Conservation (phyloP, 2,113 vertebrate genomes). For the Cariama cristata region DNA sequence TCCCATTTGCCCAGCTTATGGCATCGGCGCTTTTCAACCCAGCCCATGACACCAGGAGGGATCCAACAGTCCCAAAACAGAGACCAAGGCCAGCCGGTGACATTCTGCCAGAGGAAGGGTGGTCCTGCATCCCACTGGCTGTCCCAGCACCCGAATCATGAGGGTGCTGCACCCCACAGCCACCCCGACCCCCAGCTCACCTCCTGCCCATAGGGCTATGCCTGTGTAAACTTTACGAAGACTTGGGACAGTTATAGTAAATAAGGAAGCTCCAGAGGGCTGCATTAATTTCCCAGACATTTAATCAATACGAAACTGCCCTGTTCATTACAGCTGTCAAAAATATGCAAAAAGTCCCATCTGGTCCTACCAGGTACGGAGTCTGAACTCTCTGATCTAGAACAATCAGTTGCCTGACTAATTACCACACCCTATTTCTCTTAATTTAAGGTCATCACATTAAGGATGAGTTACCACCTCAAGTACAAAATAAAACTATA, state of each 20-base stretch:
- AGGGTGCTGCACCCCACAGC: rapidly evolving
- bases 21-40: background rate
- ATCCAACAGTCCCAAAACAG: background rate
- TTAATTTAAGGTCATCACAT: slow-evolving; percentile 4
- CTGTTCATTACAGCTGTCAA: slow-evolving; percentile 69
- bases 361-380: slow-evolving; percentile 52
- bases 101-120: no score
- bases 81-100: background rate
- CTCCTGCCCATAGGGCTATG: background rate
- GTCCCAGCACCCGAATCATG: background rate
- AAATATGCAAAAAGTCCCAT: slow-evolving; percentile 67
- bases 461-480: slow-evolving; percentile 47
- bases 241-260: background rate
- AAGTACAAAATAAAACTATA: slow-evolving; percentile 26
- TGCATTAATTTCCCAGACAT: slow-evolving; percentile 46
- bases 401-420: slow-evolving; percentile 33
- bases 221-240: background rate
- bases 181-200: rapidly evolving
- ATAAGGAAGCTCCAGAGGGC: slow-evolving; percentile 21
- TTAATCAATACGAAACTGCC: slow-evolving; percentile 56
- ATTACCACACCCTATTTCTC: slow-evolving; percentile 61
- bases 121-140: background rate
- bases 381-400: background rate
- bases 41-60: rapidly evolving
- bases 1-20: rapidly evolving